Base-by-base conservation (phyloP, 2,797 vertebrate species). In the Yasuhikotakia modesta region DNA sequence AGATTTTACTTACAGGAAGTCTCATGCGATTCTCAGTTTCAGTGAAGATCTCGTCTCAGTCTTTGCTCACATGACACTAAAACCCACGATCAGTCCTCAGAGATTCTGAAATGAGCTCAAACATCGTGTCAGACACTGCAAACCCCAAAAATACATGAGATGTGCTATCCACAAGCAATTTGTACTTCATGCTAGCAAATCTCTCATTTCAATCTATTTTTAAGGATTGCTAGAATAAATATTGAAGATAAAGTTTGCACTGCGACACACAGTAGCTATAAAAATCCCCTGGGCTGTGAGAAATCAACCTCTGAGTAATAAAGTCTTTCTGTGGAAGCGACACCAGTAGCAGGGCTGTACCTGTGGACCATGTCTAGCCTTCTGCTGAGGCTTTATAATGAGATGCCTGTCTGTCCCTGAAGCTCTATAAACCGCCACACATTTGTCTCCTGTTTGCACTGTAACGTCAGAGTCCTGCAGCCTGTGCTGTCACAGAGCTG, bases 321-420 rank as follows among this genome's bases (percentile, higher is more conserved):
- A 11, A 52, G 52, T 19, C 61, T 0, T 50, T n/a, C 16, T 63
- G 7, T n/a, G n/a, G 39, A 60, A 30, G 30, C 11, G 22, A 27
- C n/a, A n/a, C 32, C 22, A 24, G 0, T 10, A 76, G 30, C 39
- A 76, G 19, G 4, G 22, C 19, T 39, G 32, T 39, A 52, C 45
- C 35, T 58, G 24, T 58, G 53, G 74, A 22, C 74, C 65, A 14
- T 60, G 58, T 68, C 43, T 48, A 35, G 24, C 13, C 27, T 48
- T 69, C 53, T 69, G 39, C 2, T 27, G 46, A 50, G 61, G 68
- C 16, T 69, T 69, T 77, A 27, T 69, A 69, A 69, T 76, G 43
- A 76, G 74, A 76, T 69, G 43, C 14, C 74, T 14, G 43, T 61
- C 27, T 50, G 65, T 69, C 17, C 14, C 74, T 69, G 43, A 32